Base-by-base conservation (phyloP, 2,113 vertebrate genomes). In the Xenopus laevis region DNA sequence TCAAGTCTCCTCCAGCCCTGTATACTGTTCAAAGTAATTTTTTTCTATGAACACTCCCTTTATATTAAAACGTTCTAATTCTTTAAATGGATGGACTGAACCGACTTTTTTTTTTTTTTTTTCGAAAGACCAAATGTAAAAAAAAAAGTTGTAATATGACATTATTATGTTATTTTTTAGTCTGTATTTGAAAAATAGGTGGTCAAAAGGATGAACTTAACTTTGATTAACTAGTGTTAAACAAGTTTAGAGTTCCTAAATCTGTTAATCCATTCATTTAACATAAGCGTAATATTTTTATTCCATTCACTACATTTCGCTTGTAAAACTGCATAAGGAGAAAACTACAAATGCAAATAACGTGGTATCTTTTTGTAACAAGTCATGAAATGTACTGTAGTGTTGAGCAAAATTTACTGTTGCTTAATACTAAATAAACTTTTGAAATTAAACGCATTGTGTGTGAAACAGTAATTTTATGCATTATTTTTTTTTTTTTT, bases 351-450 rank as follows among this genome's bases (percentile, higher is more conserved):
- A 88, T 93, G 91, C 89, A 93, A 90, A 94, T 90, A 93, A 92
- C 96, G 95, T 96, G 93, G 93, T 95, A 93, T 93, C 92, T 90
- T 90, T 98, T 98, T 98, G 94, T 98, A 96, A 94, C 88, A 84
- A 94, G 89, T 92, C 90, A 90, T 92, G 90, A 91, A 89, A 89
- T 93, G 94, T 95, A 93, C 86, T 92, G 94, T 93, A 95, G 95
- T 94, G 94, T 98, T 98, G 94, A 97, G 96, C 96, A 95, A 95
- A 94, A 91, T 91, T 90, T 92, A 88, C 88, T 94, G 92, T 97
- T 96, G 95, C 94, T 96, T 96, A 93, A 97, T 97, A 94, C 94
- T 95, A 92, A 98, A 98, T 97, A 98, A 99, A 92, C 87, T 98
- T 98, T 98, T 94, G 91, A 94, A 96, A 93, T 87, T 95, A 94